Evolutionary conservation across 2,797 vertebrate genomes (phyloP), one percentile per base, ranked within the genome.

Genomic region (Pyrocephalus nanus): DNA sequence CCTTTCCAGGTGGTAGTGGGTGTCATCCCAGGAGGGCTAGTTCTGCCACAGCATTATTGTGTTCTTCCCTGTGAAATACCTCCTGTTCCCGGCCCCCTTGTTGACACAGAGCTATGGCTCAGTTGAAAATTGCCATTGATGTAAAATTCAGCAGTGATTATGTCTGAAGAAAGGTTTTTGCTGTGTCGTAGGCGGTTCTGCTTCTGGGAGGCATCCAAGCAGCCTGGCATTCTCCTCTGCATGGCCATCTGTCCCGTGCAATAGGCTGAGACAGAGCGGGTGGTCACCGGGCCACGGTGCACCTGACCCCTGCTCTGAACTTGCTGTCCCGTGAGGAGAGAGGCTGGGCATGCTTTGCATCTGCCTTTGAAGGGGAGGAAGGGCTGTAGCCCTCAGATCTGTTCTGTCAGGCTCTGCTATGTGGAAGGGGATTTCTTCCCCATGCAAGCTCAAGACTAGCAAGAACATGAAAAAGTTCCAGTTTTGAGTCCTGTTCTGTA

Each of bases 121-220:
- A 47, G 76, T 8, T 73, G 77, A 81, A 92, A 92, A 73, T 76
- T 94, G 90, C 83, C 90, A 60, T 86, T 93, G 91, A 95, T 96
- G 79, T 94, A 91, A 87, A 96, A 91, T 79, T 94, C 89, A 91
- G 70, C 67, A 89, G 57, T 40, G 66, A 88, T 86, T 90, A 85
- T 43, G 26, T 91, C 57, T 76, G 71, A 92, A 90, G 60, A 92
- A 86, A 86, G 85, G 53, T 27, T 95, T 93, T 64, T 80, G 40
- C 91, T 86, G 34, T 76, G 60, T 73, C 30, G 95, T 92, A 84
- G 96, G 94, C 12, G 26, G 72, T 83, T 93, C 57, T 82, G 36
- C 67, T 95, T 61, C 83, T 80, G 88, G 71, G 92, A 95, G 34
- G 34, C 61, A 43, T 92, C 83, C 88, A 89, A 77, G 61, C 77